Conservation (phyloP, 1,140 invertebrate species). For the Saccostrea echinata region DNA sequence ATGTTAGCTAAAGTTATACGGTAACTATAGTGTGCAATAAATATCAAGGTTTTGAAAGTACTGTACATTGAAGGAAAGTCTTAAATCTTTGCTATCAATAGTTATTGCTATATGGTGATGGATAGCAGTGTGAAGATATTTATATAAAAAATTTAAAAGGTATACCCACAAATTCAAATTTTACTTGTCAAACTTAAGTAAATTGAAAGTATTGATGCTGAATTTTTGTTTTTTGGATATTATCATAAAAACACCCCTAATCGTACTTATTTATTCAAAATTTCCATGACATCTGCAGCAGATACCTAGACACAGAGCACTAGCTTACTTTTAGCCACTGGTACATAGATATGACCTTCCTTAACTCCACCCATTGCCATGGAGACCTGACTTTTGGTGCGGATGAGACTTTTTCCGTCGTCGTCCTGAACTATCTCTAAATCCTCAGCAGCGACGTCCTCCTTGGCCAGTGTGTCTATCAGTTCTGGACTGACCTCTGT, state of each 20-base stretch:
- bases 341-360: constrained; percentile 71
- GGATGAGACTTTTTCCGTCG: constrained; percentile 69
- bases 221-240: no score
- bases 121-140: no score
- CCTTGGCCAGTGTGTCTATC: constrained; percentile 70
- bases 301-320: neutral
- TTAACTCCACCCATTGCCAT: constrained; percentile 71
- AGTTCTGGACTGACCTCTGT: constrained; percentile 73
- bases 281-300: neutral
- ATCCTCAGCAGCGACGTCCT: constrained; percentile 72
- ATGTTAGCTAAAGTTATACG: neutral
- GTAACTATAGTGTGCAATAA: neutral
- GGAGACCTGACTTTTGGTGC: constrained; percentile 62
- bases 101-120: no score
- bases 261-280: neutral
- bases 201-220: no score
- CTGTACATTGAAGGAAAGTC: neutral
- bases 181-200: no score
- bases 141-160: no score
- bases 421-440: constrained; percentile 72
- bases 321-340: constrained; percentile 63
- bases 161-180: no score
- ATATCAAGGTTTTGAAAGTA: neutral
- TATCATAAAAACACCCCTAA: no score
- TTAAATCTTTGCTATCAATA: no score